Evolutionary conservation across 2,797 vertebrate genomes (phyloP), one percentile per base, ranked within the genome.

Genomic region (Phylloscopus collybita): DNA sequence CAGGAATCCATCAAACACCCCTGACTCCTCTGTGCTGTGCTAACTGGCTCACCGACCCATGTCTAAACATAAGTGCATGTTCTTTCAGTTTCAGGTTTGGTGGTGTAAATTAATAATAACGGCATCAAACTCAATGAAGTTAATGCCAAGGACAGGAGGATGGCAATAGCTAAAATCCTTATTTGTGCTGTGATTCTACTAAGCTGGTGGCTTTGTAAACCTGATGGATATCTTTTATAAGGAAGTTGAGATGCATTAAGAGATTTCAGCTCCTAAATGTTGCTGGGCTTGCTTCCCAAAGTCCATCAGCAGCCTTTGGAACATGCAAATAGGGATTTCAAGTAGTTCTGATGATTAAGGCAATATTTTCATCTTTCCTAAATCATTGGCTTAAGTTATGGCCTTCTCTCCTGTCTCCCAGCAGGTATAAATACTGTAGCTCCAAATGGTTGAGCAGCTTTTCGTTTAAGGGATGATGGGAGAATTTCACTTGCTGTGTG

Each of bases 201-300:
- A 61, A 79, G 60, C 45, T 62, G 44, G 22, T 81, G 74, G 75
- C 76, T 80, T 69, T 86, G 66, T 69, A 84, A 86, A 81, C 23
- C 49, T 36, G 44, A 50, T n/a, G 34, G 27, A 13, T 49, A 60
- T 57, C 17, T 84, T 90, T 64, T 45, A 20, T 50, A 67, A 75
- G 80, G 62, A 84, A 84, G 51, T 6, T 79, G 62, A 79, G 49
- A 86, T 67, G 66, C n/a, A 66, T 42, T 78, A 75, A 73, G 30
- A 29, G 44, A 75, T 87, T 78, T 92, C 65, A 78, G 29, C 32
- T 90, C 61, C 40, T 72, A 61, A 80, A 51, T 49, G 16, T 69
- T 67, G 32, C 60, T 91, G 90, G 86, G 70, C 81, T 93, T 80
- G 34, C 92, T 94, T 95, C 89, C 80, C 70, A 38, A 87, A 81